Evolutionary conservation across 37 sponge, comb jelly and placozoan species (phyloP), one percentile per base, ranked within the genome.

Genomic region (Halisarca cf. caerulea): DNA sequence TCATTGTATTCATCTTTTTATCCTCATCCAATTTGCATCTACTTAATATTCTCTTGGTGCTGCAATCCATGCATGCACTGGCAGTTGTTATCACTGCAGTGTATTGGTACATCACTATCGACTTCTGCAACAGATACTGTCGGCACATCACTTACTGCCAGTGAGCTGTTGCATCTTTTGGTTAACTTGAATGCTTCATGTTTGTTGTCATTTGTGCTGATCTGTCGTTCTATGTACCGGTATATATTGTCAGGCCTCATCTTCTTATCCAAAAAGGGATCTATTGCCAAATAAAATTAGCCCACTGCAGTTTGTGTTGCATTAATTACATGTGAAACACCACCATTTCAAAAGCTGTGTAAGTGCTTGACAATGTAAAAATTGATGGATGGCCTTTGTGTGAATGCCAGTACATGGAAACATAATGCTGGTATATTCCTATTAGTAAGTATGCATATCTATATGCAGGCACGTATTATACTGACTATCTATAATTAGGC

Each of bases 291-390:
- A 36, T 87, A 87, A 36, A 87, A 62, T 58, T 71, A 8, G 27
- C 88, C 82, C 33, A 87, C 80, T 81, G 80, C 51, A 24, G 53
- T 68, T 54, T 87, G 81, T 20, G 75, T 66, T 28, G 71, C 39
- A 41, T 43, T n/a, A n/a, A n/a, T n/a, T 45, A 21, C 51, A 33
- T 30, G 86, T 80, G 2, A 80, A 20, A 66, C 66, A 59, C 81
- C 86, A 86, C 27, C 38, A 33, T 30, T 86, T 86, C 54, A 86
- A 45, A 80, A 86, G 2, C n/a, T 5, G 37, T 86, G 86, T 37
- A 85, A 58, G 20, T 80, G 27, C 24, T 66, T 59, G n/a, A n/a
- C n/a, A n/a, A n/a, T n/a, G 58, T 86, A 86, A 61, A 86, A 86
- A 6, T 18, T 51, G 42, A 59, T 27, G 37, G 32, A 78, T 79